These are phyloP conservation scores for Spilogale gracilis DNA, from an alignment of 2,113 vertebrate genomes.

Conservation along the genomic window DNA sequence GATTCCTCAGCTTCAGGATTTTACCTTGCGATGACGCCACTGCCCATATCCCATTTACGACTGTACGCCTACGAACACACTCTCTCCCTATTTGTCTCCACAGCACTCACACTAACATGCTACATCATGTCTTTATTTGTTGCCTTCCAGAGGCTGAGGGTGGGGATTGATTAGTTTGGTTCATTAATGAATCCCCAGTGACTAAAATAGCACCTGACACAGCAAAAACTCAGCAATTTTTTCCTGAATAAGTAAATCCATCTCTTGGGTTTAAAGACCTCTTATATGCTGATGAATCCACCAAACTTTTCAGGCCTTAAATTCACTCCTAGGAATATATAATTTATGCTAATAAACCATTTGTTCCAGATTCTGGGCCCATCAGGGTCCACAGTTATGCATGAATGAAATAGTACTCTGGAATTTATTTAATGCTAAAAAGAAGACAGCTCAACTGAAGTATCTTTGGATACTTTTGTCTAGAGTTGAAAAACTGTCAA, in stretches of 20 bases:
- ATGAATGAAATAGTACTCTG: neutral
- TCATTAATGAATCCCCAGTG: neutral
- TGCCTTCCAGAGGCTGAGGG: neutral
- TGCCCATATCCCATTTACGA: neutral
- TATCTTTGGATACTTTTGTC: neutral
- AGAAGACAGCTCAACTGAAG: neutral
- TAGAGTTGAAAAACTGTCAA: neutral
- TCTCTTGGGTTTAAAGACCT: neutral
- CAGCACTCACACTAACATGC: neutral
- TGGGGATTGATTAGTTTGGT: neutral
- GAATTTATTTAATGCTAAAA: neutral
- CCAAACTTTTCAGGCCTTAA: neutral
- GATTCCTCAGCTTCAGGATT: neutral
- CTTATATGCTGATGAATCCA: neutral
- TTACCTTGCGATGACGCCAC: neutral
- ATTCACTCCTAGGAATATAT: neutral
- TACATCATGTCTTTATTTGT: neutral
- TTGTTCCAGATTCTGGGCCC: neutral
- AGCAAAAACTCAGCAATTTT: neutral
- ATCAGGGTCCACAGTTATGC: neutral
- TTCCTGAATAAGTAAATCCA: conserved; percentile 16
- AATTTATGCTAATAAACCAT: neutral
- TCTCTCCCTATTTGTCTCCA: neutral
- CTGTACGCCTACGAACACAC: fast-evolving
- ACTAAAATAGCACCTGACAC: neutral